Percentiles rank a stretch among this genome's conserved stretches.
phyloP scores from a whole-genome alignment of 2,888 invertebrate genomes.

The Leucania comma region DNA sequence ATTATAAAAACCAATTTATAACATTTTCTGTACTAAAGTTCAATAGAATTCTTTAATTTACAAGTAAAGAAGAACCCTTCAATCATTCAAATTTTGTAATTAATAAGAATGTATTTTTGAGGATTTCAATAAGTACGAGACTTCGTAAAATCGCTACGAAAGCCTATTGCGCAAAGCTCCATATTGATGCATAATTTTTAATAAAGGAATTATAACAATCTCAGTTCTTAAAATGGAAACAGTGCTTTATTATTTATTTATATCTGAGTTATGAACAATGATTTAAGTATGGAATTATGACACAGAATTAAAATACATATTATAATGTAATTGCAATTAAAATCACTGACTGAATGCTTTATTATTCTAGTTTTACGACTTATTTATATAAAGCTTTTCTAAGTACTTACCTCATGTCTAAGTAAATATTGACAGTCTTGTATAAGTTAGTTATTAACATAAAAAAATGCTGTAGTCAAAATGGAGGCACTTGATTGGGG shows the following conservation, averaged over 20 bases:
- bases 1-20: neutral
- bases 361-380: neutral
- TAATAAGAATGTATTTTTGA: neutral
- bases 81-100: neutral
- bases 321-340: neutral
- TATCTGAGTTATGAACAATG: neutral
- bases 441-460: neutral
- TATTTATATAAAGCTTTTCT: neutral
- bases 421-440: neutral
- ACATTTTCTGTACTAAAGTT: too few relatives aligned
- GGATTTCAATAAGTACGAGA: neutral
- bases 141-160: slow-evolving; percentile 4
- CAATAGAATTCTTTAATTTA: neutral
- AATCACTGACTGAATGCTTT: neutral
- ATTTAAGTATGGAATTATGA: neutral
- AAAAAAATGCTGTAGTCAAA: neutral
- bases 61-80: neutral
- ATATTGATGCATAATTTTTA: neutral
- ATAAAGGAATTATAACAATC: neutral
- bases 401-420: neutral
- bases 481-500: too few relatives aligned
- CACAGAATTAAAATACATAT: too few relatives aligned
- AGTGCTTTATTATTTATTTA: neutral
- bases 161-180: slow-evolving; percentile 5
- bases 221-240: neutral